These are phyloP conservation scores for Peribatodes rhomboidaria DNA, from an alignment of 2,888 invertebrate genomes.

Conservation along the genomic window DNA sequence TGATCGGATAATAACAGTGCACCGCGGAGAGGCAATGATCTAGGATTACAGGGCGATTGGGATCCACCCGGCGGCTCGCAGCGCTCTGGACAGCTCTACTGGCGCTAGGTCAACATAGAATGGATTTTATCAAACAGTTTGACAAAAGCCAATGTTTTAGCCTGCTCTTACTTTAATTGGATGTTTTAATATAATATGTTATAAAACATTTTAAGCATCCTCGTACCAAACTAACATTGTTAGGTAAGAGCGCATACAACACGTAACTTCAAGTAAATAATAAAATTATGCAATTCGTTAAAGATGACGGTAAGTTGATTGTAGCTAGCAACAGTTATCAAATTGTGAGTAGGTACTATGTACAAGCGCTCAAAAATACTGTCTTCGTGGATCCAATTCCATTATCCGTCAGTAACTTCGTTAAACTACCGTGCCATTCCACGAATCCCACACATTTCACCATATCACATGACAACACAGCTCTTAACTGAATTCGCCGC, in stretches of 20 bases:
- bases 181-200: too few relatives aligned
- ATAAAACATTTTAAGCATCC: too few relatives aligned
- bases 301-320: too few relatives aligned
- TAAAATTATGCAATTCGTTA: too few relatives aligned
- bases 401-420: not conserved
- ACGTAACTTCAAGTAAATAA: not conserved
- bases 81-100: conserved; percentile 6
- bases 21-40: conserved; percentile 36
- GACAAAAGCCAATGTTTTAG: too few relatives aligned
- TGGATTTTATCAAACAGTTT: not conserved
- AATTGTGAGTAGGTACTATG: too few relatives aligned
- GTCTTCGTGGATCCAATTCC: not conserved
- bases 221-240: too few relatives aligned
- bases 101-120: not conserved
- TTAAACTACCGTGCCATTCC: not conserved
- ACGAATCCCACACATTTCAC: not conserved
- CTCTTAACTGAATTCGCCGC: conserved; percentile 19
- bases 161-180: too few relatives aligned
- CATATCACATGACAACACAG: conserved; percentile 13
- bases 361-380: too few relatives aligned
- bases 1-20: conserved; percentile 37
- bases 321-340: too few relatives aligned
- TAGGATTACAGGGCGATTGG: conserved; percentile 40
- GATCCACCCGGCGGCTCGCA: conserved; percentile 19
- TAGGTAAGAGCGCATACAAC: too few relatives aligned